These are phyloP conservation scores for Crocodylus rhombifer DNA, from an alignment of 2,797 vertebrate species.

Conservation along the genomic window DNA sequence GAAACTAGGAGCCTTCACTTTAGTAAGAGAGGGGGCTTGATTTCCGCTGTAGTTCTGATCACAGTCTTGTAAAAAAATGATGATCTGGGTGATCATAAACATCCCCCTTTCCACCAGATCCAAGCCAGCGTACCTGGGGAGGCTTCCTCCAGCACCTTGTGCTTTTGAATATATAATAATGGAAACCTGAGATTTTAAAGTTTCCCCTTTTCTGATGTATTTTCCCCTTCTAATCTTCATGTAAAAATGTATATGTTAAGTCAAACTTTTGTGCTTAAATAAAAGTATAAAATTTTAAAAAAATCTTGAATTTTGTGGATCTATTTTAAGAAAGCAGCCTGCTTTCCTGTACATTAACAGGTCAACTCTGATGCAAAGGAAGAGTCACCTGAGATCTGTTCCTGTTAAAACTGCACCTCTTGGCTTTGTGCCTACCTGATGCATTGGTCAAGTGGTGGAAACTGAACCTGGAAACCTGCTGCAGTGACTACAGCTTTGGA, in stretches of 20 bases:
- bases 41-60: too few species aligned
- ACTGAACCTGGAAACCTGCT: not conserved
- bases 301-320: not conserved
- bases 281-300: not conserved
- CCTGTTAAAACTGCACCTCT: not conserved
- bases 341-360: not conserved
- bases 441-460: not conserved
- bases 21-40: not conserved
- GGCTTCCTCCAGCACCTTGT: not conserved
- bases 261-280: constrained; percentile 72
- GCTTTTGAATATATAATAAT: not conserved
- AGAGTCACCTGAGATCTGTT: not conserved
- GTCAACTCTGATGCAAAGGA: not conserved
- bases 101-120: not conserved
- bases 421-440: not conserved
- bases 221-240: constrained; percentile 22
- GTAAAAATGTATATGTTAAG: constrained; percentile 73
- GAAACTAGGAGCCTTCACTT: not conserved
- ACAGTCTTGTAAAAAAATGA: not conserved
- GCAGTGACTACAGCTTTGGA: not conserved
- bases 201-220: constrained; percentile 12
- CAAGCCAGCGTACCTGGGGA: not conserved
- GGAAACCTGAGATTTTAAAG: constrained; percentile 44
- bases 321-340: fast-evolving
- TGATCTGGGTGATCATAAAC: not conserved